Base-by-base conservation (phyloP, 2,888 invertebrate species). In the Dynastes hyllus region DNA sequence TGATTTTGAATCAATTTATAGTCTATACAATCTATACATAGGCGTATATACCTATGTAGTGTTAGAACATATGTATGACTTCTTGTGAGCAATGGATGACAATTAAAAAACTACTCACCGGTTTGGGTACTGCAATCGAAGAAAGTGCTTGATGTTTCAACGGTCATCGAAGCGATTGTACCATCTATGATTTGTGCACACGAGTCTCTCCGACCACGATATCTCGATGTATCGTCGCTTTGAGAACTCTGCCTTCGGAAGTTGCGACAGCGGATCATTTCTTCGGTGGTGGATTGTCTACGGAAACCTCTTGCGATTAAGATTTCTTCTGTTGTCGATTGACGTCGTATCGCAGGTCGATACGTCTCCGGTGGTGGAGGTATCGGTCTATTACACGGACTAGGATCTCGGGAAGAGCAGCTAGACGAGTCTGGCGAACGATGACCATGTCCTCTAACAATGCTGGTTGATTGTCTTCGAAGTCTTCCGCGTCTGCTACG, bases 71-170 rank as follows among this genome's bases (percentile, higher is more conserved):
- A 22, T 22, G 22, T 22, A 22, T 22, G 22, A 22, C 22, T 22
- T 22, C 0, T 22, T 22, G 22, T 22, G 22, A 22, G 1, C 22
- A 22, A 22, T 11, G 1, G 2, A 45, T 45, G 32, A 37, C 32
- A 0, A 29, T 40, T 6, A 11, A 45, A 11, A 45, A 45, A 45
- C 1, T 45, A 73, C 95, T 94, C 87, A 96, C 97, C 97, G 87
- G 97, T 97, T 90, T 97, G 97, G 37, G 97, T 97, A 88, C 96
- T 96, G 83, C 96, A 96, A 90, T 97, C 97, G 87, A 96, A 97
- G 89, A 96, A 96, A 0, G 96, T 96, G 89, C 96, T 96, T 3
- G 96, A 96, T 2, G 97, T 97, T 89, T 97, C 97, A 37, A 97
- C 96, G 0, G 96, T 96, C 97, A 97, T 97, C 53, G 96, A 95